A percentile compares a stretch with the other conserved stretches of the same genome.
phyloP scores from a whole-genome alignment of 2,888 invertebrate species.

The Philonicus albiceps region DNA sequence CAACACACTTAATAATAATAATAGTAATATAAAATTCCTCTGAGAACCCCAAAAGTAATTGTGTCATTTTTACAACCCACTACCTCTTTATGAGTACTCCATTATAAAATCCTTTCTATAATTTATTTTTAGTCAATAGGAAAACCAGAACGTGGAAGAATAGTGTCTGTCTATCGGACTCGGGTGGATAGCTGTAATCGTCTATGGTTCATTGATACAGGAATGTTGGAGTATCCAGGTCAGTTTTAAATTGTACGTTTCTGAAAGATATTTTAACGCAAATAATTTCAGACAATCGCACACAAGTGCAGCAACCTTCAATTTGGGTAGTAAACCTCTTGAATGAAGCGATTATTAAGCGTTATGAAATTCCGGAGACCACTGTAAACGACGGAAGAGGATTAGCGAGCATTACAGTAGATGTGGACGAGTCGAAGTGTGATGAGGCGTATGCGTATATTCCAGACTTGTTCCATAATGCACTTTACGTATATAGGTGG shows the following conservation, averaged over 20 bases:
- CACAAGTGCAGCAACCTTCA: conserved; percentile 67
- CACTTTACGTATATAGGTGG: conserved; percentile 62
- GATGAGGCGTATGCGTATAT: conserved; percentile 75
- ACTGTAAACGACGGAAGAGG: conserved; percentile 64
- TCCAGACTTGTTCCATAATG: conserved; percentile 63
- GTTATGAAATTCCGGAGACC: conserved; percentile 64
- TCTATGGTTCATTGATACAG: conserved; percentile 83
- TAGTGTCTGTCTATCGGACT: conserved; percentile 77
- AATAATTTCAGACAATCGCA: conserved; percentile 55
- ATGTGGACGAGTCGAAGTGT: conserved; percentile 68
- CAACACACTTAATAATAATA: too few relatives aligned
- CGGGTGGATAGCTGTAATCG: conserved; percentile 74
- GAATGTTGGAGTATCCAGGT: conserved; percentile 74
- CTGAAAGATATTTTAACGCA: background rate
- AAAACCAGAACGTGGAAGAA: conserved; percentile 51
- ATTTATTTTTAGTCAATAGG: conserved; percentile 41
- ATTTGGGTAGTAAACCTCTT: conserved; percentile 74
- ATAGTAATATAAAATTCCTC: too few relatives aligned
- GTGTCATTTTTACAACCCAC: too few relatives aligned
- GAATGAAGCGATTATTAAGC: conserved; percentile 69
- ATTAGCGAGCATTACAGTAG: conserved; percentile 74
- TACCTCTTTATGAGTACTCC: too few relatives aligned
- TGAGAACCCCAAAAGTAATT: too few relatives aligned
- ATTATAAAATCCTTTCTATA: background rate
- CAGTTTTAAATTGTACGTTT: conserved; percentile 51